phyloP scores from a whole-genome alignment of 2,797 vertebrate genomes.

The Lepus townsendii region DNA sequence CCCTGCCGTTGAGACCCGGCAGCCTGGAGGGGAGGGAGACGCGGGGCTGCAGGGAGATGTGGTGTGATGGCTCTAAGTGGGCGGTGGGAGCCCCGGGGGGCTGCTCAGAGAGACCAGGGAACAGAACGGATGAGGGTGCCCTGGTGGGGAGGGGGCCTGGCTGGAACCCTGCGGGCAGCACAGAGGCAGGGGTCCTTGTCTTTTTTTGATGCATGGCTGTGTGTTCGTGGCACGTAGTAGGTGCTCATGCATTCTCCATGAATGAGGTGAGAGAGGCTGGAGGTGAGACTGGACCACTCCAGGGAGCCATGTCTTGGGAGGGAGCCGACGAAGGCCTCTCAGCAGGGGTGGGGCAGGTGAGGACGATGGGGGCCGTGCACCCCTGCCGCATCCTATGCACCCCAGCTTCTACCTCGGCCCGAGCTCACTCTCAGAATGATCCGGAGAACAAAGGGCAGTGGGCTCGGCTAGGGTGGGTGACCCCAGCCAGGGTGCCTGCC shows the following conservation, averaged over 20 bases:
- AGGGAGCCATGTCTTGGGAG: background rate
- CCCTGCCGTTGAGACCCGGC: background rate
- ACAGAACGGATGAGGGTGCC: no score
- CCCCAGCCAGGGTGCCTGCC: constrained; percentile 34
- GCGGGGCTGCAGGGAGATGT: background rate
- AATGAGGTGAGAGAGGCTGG: background rate
- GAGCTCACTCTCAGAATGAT: constrained; percentile 57
- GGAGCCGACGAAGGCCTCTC: background rate
- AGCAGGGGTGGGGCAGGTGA: background rate
- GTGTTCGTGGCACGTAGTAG: background rate
- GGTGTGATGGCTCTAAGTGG: background rate
- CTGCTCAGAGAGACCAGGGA: background rate
- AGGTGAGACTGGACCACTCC: background rate
- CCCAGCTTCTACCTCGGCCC: background rate
- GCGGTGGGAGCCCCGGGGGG: background rate
- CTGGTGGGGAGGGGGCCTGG: no score
- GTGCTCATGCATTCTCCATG: background rate
- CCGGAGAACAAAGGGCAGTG: constrained; percentile 29
- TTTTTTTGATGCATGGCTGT: background rate
- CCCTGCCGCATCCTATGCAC: background rate
- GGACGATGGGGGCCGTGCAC: no score
- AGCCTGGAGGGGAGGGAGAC: background rate
- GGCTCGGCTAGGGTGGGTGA: constrained; percentile 39
- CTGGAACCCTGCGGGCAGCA: background rate
- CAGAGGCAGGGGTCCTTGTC: background rate